phyloP scores from a whole-genome alignment of 2,888 invertebrate species.

The Monoplex corrugatus region DNA sequence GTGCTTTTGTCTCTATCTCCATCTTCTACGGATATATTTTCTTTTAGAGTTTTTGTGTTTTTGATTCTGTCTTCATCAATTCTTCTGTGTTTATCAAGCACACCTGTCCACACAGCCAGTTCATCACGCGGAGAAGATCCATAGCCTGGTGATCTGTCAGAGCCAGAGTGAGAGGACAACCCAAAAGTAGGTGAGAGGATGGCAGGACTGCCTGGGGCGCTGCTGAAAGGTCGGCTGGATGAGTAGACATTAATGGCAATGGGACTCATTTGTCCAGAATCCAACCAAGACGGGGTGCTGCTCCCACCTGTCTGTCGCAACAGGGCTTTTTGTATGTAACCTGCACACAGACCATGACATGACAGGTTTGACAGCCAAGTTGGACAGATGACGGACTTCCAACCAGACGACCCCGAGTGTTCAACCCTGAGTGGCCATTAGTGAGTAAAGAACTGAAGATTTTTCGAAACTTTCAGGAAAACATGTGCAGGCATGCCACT shows the following conservation, averaged over 20 bases:
- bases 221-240: neutral
- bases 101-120: constrained; percentile 49
- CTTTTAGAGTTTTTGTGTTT: neutral
- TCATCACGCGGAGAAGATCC: constrained; percentile 24
- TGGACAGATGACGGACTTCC: too few species aligned
- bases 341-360: constrained; percentile 34
- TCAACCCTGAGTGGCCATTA: too few species aligned
- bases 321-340: constrained; percentile 38
- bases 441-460: too few species aligned
- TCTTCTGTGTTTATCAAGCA: constrained; percentile 11
- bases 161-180: neutral
- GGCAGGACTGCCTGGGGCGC: constrained; percentile 12
- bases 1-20: neutral
- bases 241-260: constrained; percentile 8
- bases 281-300: neutral
- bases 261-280: constrained; percentile 41
- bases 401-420: too few species aligned
- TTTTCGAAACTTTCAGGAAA: too few species aligned
- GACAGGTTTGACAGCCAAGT: too few species aligned
- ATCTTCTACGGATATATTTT: neutral
- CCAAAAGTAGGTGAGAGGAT: constrained; percentile 18
- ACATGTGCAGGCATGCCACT: too few species aligned
- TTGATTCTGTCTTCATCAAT: neutral
- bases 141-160: constrained; percentile 33
- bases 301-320: constrained; percentile 18